Evolutionary conservation across 2,113 vertebrate genomes (phyloP), one percentile per base, ranked within the genome.

Genomic region (Calcarius ornatus): DNA sequence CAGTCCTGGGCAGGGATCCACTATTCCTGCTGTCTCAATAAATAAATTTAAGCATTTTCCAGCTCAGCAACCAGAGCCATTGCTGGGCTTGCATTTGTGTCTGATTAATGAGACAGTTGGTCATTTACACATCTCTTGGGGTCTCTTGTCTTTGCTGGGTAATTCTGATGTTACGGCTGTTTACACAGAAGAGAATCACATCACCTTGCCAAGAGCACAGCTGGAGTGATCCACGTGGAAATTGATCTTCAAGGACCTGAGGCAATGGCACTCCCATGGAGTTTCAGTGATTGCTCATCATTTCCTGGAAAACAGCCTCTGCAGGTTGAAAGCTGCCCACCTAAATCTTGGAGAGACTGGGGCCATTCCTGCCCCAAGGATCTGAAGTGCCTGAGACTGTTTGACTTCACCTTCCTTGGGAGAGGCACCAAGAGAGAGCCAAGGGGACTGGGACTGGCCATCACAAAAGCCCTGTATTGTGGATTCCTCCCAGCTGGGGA

Each of bases 51-150:
- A 86, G 66, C 81, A 89, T 95, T 96, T 96, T 90, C 88, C 69
- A 95, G 78, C 85, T 97, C 92, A 92, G 95, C 94, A 96, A 40
- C 64, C 78, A 75, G 37, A 92, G 81, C 68, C 84, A 95, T 96
- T 88, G 88, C 88, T 91, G 75, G 69, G 70, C 89, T 94, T 90
- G 83, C 66, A 64, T 72, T 94, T 73, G 90, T 83, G 69, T 86
- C 92, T 97, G 96, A 97, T 95, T 92, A 96, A 97, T 95, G 95
- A 94, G 81, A 92, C 70, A 72, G 94, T 60, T 92, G 57, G 83
- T 96, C 90, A 96, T 82, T 96, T 92, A 87, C 88, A 94, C 78
- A 90, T 89, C 93, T 95, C 96, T 80, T 81, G 97, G 96, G 96
- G 82, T 96, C 95, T 81, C 93, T 77, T 48, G 91, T 93, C 92